phyloP scores from a whole-genome alignment of 2,888 invertebrate genomes.

The Drosophila leonis region DNA sequence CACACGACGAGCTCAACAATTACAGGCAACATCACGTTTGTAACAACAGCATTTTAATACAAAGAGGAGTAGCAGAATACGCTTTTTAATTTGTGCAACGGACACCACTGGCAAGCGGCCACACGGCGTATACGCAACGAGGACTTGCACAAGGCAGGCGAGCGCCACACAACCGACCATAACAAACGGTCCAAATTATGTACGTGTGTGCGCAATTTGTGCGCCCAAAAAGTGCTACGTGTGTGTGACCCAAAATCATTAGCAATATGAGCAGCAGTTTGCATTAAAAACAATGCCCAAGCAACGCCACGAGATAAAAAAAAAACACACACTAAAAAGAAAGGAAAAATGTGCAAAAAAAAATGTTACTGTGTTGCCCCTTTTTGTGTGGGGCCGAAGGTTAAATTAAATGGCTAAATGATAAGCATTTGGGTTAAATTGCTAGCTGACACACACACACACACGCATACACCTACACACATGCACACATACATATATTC shows the following conservation, averaged over 20 bases:
- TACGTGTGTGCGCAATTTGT: slow-evolving; percentile 70
- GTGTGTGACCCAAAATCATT: slow-evolving; percentile 80
- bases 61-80: slow-evolving; percentile 48
- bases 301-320: slow-evolving; percentile 55
- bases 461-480: background rate
- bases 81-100: slow-evolving; percentile 69
- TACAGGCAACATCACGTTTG: slow-evolving; percentile 64
- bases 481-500: background rate
- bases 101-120: slow-evolving; percentile 16
- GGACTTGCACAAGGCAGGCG: background rate
- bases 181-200: slow-evolving; percentile 39
- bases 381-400: slow-evolving; percentile 62
- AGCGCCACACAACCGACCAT: background rate
- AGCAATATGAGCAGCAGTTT: slow-evolving; percentile 80
- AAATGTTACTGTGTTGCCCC: slow-evolving; percentile 14
- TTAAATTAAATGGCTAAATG: slow-evolving; percentile 81
- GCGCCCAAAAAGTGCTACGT: slow-evolving; percentile 65
- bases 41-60: slow-evolving; percentile 68
- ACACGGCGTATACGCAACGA: slow-evolving; percentile 56
- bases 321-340: slow-evolving; percentile 27
- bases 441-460: slow-evolving; percentile 35
- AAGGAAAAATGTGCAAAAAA: slow-evolving; percentile 14
- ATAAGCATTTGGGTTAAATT: slow-evolving; percentile 81
- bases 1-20: slow-evolving; percentile 45
- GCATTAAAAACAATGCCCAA: slow-evolving; percentile 71